Base-by-base conservation (phyloP, 37 sponge, comb jelly and placozoan species). In the Chondrosia reniformis region DNA sequence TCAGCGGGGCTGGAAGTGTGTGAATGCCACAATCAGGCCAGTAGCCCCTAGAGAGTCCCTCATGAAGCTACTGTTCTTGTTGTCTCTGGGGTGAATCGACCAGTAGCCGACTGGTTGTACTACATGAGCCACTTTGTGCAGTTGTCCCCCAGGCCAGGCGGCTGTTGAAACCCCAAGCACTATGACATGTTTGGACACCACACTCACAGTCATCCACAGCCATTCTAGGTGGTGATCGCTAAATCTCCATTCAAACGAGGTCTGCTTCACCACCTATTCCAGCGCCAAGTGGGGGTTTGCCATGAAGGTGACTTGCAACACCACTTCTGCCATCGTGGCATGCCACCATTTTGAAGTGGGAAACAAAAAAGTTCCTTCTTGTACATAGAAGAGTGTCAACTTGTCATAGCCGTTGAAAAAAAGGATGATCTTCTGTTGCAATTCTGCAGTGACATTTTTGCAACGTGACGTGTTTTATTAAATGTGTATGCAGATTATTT, bases 321-420 rank as follows among this genome's bases (percentile, higher is more conserved):
- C 54, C 54, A 49, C 54, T 49, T 49, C 54, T 19, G 17, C 54
- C 54, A 49, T 49, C 54, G 54, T 17, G 17, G 17, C 54, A 49
- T 49, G 54, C 54, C 54, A 49, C 54, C 54, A 49, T 49, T 49
- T 49, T 49, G 54, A 49, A 49, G 54, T n/a, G 54, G 54, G 54
- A 49, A 49, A 49, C 54, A 49, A 49, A 49, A 49, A 49, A 49
- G 17, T 49, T 17, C 12, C 17, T 12, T 49, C 54, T 19, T 19
- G 17, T 49, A 49, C 15, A 49, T 17, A 49, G 12, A 49, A n/a
- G n/a, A n/a, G n/a, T n/a, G n/a, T n/a, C n/a, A n/a, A n/a, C n/a
- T n/a, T n/a, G n/a, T n/a, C n/a, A n/a, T n/a, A n/a, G n/a, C n/a
- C n/a, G n/a, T n/a, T n/a, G n/a, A n/a, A n/a, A n/a, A n/a, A n/a